Conservation (phyloP, 2,888 invertebrate genomes). For the Leptopilina myrica region DNA sequence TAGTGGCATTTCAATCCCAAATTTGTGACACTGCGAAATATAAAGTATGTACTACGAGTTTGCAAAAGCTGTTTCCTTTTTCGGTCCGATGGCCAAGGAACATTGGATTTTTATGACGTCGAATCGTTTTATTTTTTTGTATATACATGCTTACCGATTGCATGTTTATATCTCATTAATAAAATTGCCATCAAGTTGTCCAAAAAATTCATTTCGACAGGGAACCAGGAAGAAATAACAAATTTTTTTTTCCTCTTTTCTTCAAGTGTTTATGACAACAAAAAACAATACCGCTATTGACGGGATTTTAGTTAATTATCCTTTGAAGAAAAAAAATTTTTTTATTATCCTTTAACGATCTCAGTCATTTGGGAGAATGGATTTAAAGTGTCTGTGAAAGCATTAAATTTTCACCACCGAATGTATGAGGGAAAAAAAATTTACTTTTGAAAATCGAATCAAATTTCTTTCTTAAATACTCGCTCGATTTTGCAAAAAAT, state of each 20-base stretch:
- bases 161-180: conserved; percentile 32
- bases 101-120: conserved; percentile 30
- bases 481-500: not conserved
- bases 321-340: not conserved
- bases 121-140: conserved; percentile 12
- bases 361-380: not conserved
- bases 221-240: conserved; percentile 10
- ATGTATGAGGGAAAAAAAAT: not conserved
- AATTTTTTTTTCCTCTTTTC: not conserved
- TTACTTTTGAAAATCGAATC: not conserved
- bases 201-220: not conserved
- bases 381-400: conserved; percentile 29
- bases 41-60: conserved; percentile 17
- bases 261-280: not conserved
- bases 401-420: conserved; percentile 11
- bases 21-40: conserved; percentile 50
- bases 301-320: conserved; percentile 20
- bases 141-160: conserved; percentile 12
- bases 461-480: not conserved
- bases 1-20: conserved; percentile 57
- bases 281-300: conserved; percentile 12
- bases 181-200: not conserved
- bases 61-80: conserved; percentile 30
- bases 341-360: conserved; percentile 19
- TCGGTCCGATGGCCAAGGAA: not conserved